A percentile compares a stretch with the other conserved stretches of the same genome.
These are phyloP conservation scores for Orchestia grillus DNA, from an alignment of 1,140 invertebrate species.

Conservation along the genomic window DNA sequence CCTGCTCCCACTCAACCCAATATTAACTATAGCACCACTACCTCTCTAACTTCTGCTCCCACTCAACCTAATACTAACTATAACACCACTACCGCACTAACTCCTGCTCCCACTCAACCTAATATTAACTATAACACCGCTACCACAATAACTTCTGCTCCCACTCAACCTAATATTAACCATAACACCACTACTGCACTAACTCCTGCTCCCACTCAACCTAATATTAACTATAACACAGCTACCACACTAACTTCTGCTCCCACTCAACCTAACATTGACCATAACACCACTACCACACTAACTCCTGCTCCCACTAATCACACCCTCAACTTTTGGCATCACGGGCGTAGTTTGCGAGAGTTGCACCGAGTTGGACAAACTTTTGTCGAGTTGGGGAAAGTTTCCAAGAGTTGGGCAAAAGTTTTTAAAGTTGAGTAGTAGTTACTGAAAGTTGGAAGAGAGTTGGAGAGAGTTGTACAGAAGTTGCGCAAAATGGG, in stretches of 20 bases:
- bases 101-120: background rate
- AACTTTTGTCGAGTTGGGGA: slow-evolving; percentile 7
- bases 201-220: background rate
- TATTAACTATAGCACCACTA: too few relatives aligned
- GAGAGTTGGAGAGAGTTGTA: slow-evolving; percentile 34
- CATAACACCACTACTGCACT: background rate
- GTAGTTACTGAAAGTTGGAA: slow-evolving; percentile 33
- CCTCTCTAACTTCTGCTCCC: too few relatives aligned
- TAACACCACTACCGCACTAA: too few relatives aligned
- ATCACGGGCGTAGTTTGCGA: background rate
- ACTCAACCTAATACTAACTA: too few relatives aligned
- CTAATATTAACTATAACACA: background rate
- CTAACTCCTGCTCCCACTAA: background rate
- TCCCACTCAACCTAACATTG: background rate
- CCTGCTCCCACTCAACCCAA: too few relatives aligned
- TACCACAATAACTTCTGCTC: background rate
- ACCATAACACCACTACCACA: background rate
- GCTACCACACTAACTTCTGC: background rate
- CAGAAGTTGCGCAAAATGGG: background rate
- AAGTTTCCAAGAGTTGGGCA: slow-evolving; percentile 48
- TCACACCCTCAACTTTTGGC: slow-evolving; percentile 5
- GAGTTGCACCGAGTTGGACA: slow-evolving; percentile 11
- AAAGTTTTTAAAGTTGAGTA: slow-evolving; percentile 30
- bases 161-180: background rate
- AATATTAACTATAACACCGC: background rate